These are phyloP conservation scores for Holothuria leucospilota DNA, from an alignment of 53 echinoderm and acorn worm species.

Conservation along the genomic window DNA sequence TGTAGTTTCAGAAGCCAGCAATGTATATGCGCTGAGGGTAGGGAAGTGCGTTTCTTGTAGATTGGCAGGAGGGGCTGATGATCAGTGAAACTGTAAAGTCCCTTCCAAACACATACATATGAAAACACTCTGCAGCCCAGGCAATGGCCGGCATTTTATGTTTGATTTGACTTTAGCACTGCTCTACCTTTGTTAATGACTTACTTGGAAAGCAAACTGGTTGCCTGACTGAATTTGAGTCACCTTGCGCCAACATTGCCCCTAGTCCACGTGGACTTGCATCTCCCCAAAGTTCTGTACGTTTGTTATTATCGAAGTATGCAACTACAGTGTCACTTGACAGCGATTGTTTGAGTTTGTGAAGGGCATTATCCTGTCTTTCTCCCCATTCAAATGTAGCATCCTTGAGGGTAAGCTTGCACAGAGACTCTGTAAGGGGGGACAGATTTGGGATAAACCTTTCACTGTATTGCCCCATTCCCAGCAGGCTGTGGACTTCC, in stretches of 20 bases:
- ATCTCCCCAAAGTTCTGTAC: constrained; percentile 63
- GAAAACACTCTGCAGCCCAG: constrained; percentile 64
- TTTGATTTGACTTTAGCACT: constrained; percentile 69
- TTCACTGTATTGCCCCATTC: constrained; percentile 71
- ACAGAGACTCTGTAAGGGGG: constrained; percentile 56
- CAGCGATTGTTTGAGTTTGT: constrained; percentile 50
- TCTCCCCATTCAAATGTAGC: constrained; percentile 56
- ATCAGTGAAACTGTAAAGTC: constrained; percentile 65
- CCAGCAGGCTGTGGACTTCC: constrained; percentile 68
- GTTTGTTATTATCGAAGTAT: constrained; percentile 60
- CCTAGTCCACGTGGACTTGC: constrained; percentile 76
- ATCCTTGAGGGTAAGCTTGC: constrained; percentile 53
- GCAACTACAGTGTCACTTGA: constrained; percentile 49
- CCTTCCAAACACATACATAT: constrained; percentile 61
- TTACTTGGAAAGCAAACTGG: constrained; percentile 52
- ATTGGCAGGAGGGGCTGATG: constrained; percentile 64
- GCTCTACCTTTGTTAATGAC: constrained; percentile 47
- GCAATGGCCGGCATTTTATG: constrained; percentile 55
- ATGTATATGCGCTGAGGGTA: constrained; percentile 66
- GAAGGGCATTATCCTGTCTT: constrained; percentile 36
- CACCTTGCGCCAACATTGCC: constrained; percentile 65
- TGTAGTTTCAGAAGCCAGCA: constrained; percentile 71
- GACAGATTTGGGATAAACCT: constrained; percentile 71
- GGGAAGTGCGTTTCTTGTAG: constrained; percentile 52
- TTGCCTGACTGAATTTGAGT: background rate